Percentiles rank a stretch among this genome's conserved stretches.
Conservation (phyloP, 2,888 invertebrate species). For the Seira musarum region DNA sequence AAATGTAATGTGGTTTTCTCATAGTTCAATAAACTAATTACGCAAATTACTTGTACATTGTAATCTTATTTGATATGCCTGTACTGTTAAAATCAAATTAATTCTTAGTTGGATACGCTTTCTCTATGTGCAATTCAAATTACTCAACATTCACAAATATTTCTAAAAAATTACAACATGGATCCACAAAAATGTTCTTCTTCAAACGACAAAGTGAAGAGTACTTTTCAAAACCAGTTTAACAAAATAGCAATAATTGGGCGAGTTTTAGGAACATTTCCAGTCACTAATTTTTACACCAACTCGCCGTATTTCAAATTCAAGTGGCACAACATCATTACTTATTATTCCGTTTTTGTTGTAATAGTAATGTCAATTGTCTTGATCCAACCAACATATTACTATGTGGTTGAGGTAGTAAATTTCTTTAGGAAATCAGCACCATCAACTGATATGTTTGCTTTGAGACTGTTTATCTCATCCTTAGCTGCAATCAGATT, state of each 20-base stretch:
- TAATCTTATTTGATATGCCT: no score
- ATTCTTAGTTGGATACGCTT: no score
- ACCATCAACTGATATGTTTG: slow-evolving; percentile 14
- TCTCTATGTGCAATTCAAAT: no score
- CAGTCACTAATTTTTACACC: slow-evolving; percentile 7
- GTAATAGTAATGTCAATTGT: not conserved
- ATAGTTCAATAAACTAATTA: no score
- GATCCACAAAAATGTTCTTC: no score
- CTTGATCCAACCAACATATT: slow-evolving; percentile 9
- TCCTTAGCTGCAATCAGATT: not conserved
- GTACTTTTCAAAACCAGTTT: not conserved
- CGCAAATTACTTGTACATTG: no score
- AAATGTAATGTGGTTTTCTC: no score
- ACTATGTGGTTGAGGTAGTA: no score
- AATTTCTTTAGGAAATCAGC: not conserved
- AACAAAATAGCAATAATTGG: not conserved
- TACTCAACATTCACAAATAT: no score
- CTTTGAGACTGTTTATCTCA: not conserved
- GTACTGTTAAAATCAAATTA: no score
- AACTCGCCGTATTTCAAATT: not conserved
- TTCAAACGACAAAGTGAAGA: slow-evolving; percentile 15
- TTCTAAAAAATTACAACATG: no score
- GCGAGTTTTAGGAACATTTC: slow-evolving; percentile 10
- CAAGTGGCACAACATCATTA: not conserved
- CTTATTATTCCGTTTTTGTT: not conserved